Evolutionary conservation across 1,140 invertebrate genomes (phyloP).

Genomic region (Olivierus martensii): DNA sequence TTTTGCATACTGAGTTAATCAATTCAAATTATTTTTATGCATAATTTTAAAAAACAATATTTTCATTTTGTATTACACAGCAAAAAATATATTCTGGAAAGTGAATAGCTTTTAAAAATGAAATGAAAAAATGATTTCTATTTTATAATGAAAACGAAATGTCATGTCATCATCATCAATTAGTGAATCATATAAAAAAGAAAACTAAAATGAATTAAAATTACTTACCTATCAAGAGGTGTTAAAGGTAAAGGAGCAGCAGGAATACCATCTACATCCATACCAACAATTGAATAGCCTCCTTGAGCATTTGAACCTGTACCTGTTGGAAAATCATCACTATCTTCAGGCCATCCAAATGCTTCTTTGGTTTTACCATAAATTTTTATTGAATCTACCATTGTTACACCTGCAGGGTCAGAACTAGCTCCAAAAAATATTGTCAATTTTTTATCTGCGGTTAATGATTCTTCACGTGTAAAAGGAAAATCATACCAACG

Average conservation of each 20-base stretch:
- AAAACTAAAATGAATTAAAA: too few relatives aligned
- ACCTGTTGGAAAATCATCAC: constrained; percentile 55
- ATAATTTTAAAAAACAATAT: too few relatives aligned
- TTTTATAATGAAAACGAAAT: too few relatives aligned
- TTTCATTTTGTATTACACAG: too few relatives aligned
- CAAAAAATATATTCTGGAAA: too few relatives aligned
- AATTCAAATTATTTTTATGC: too few relatives aligned
- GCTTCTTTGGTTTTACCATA: constrained; percentile 89
- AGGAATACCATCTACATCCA: constrained; percentile 16
- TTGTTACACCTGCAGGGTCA: constrained; percentile 74
- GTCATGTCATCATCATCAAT: too few relatives aligned
- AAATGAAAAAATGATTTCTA: too few relatives aligned
- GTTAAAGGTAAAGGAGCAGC: constrained; percentile 27
- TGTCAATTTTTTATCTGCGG: constrained; percentile 72
- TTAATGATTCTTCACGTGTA: constrained; percentile 82
- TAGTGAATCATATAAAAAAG: too few relatives aligned
- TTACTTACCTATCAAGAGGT: constrained; percentile 23
- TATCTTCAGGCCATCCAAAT: constrained; percentile 94
- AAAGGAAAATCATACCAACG: constrained; percentile 93
- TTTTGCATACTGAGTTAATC: too few relatives aligned
- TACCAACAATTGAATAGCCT: constrained; percentile 5
- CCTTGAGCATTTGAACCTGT: constrained; percentile 2
- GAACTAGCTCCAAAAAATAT: constrained; percentile 77
- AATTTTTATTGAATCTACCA: constrained; percentile 86
- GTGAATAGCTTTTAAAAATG: too few relatives aligned